Conservation (phyloP, 2,113 vertebrate genomes). For the human (Homo sapiens) region GRCh38 chr7:94094501-94095000, state of each 20-base stretch:
- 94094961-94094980: neutral
- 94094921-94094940: neutral
- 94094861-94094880: constrained; percentile 43
- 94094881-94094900: neutral
- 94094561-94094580: constrained; percentile 1
- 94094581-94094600: neutral
- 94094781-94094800: neutral
- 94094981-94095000: neutral
- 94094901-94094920: neutral
- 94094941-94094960: neutral
- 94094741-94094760: neutral
- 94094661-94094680: neutral
- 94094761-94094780: neutral
- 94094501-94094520: neutral
- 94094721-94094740: neutral
- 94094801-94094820: constrained; percentile 19
- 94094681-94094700: neutral
- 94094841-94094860: constrained; percentile 15
- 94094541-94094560: constrained; percentile 26
- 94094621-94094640: neutral
- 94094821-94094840: constrained; percentile 36
- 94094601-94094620: neutral
- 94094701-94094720: neutral
- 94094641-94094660: neutral
- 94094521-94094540: neutral